Percentiles rank a stretch among this genome's conserved stretches.
These are phyloP conservation scores for Callipepla squamata DNA, from an alignment of 2,113 vertebrate species.

Conservation along the genomic window DNA sequence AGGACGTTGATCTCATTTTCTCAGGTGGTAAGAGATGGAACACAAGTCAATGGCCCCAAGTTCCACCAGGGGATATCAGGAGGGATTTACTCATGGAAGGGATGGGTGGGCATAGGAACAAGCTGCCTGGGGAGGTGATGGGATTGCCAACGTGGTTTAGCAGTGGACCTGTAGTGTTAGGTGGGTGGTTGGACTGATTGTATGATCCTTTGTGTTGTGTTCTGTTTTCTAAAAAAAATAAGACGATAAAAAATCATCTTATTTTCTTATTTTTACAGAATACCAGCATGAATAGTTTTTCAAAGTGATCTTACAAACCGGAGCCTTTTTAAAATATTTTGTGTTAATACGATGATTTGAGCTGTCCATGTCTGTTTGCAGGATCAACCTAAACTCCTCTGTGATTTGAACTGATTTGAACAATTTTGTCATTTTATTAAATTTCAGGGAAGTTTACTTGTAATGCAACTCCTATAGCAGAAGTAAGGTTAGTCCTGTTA, in stretches of 20 bases:
- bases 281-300: neutral
- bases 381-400: neutral
- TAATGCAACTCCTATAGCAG: neutral
- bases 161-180: neutral
- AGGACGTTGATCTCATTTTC: neutral
- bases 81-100: neutral
- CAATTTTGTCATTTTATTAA: neutral
- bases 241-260: too few relatives aligned
- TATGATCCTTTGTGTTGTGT: neutral
- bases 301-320: neutral
- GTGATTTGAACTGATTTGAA: neutral
- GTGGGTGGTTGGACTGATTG: neutral
- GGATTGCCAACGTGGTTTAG: neutral
- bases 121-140: neutral
- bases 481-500: neutral
- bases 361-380: neutral
- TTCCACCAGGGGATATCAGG: neutral
- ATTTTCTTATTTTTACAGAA: neutral
- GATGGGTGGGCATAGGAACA: neutral
- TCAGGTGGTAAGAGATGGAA: neutral
- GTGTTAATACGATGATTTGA: neutral
- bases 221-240: neutral
- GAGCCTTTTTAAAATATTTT: too few relatives aligned
- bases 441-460: neutral
- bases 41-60: neutral